phyloP scores from a whole-genome alignment of 2,797 vertebrate species.

The Gephyroberyx darwinii region DNA sequence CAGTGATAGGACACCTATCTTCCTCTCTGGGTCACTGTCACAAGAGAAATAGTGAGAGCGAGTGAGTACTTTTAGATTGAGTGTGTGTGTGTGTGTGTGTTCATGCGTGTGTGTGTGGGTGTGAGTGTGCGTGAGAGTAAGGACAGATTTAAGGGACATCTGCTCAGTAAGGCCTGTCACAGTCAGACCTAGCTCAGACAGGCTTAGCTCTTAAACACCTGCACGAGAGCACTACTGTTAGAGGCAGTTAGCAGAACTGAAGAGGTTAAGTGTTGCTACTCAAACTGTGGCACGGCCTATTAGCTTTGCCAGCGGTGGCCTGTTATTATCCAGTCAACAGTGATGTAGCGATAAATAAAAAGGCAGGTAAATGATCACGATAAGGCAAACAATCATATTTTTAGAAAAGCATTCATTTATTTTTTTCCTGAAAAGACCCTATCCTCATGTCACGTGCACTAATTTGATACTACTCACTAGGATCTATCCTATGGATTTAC shows the following conservation, averaged over 20 bases:
- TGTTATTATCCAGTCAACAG: not conserved
- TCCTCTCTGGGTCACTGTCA: too few relatives aligned
- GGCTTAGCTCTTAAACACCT: slow-evolving; percentile 68
- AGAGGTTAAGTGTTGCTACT: not conserved
- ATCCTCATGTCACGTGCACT: too few relatives aligned
- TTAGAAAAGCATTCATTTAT: not conserved
- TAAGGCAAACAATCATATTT: too few relatives aligned
- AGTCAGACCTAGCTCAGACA: slow-evolving; percentile 70
- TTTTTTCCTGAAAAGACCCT: too few relatives aligned
- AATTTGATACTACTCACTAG: too few relatives aligned
- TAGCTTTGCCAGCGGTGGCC: not conserved
- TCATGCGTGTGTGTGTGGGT: slow-evolving; percentile 5
- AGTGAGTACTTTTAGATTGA: too few relatives aligned
- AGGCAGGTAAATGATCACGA: not conserved
- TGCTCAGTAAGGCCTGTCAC: slow-evolving; percentile 56
- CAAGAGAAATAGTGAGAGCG: too few relatives aligned
- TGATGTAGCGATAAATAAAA: not conserved
- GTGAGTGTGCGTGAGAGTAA: slow-evolving; percentile 8
- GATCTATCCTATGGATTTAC: not conserved
- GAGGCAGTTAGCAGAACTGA: not conserved
- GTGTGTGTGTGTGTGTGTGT: slow-evolving; percentile 12
- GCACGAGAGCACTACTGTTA: slow-evolving; percentile 8
- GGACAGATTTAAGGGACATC: slow-evolving; percentile 71
- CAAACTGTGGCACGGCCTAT: not conserved
- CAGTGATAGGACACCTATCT: too few relatives aligned